These are phyloP conservation scores for Zaprionus tsacasi DNA, from an alignment of 1,140 invertebrate species.

Conservation along the genomic window DNA sequence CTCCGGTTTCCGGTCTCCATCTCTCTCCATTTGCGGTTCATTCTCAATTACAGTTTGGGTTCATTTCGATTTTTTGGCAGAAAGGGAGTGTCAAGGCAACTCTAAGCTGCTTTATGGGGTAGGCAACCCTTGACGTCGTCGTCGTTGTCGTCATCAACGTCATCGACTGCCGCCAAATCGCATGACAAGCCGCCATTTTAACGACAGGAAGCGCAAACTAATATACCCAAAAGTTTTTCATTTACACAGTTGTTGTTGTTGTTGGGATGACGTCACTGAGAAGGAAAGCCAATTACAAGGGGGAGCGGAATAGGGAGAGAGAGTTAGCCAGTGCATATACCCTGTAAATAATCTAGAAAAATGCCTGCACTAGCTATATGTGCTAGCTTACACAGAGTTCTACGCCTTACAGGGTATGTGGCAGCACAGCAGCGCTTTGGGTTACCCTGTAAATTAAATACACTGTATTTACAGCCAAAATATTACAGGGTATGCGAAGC, in stretches of 20 bases:
- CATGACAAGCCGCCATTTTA: conserved; percentile 76
- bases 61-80: neutral
- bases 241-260: conserved; percentile 57
- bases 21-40: too few species aligned
- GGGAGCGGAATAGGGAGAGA: neutral
- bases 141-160: conserved; percentile 31
- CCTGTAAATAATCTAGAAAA: neutral
- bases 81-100: neutral
- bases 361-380: too few species aligned
- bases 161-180: conserved; percentile 53
- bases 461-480: neutral
- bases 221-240: conserved; percentile 64
- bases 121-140: conserved; percentile 20
- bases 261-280: conserved; percentile 62
- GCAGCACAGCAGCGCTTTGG: neutral
- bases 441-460: neutral
- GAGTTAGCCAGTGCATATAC: neutral
- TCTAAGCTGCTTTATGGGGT: conserved; percentile 10
- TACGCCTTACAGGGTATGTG: neutral
- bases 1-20: neutral
- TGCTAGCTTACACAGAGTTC: too few species aligned
- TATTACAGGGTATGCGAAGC: conserved; percentile 6
- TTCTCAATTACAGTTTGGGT: neutral
- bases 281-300: neutral
- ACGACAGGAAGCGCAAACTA: conserved; percentile 67